These are phyloP conservation scores for Nipponia nippon DNA, from an alignment of 2,113 vertebrate species.

Conservation along the genomic window DNA sequence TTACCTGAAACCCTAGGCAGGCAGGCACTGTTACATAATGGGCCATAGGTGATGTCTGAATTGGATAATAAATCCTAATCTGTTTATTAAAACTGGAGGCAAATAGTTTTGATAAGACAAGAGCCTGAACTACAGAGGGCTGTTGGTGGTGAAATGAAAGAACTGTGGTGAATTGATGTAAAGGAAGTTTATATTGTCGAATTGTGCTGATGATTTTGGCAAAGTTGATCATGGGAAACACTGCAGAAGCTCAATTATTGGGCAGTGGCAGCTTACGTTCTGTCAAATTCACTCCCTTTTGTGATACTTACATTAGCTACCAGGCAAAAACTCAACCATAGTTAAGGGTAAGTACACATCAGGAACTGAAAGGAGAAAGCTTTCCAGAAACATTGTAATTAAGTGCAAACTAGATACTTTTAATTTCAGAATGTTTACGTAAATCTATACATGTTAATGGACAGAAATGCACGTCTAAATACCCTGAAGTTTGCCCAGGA, in stretches of 20 bases:
- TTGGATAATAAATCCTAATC: background rate
- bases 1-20: background rate
- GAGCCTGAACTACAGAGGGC: background rate
- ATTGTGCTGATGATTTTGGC: background rate
- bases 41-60: background rate
- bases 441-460: background rate
- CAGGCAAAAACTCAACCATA: background rate
- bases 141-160: background rate
- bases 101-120: background rate
- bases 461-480: constrained; percentile 11
- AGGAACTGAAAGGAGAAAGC: background rate
- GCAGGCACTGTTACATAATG: background rate
- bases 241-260: background rate
- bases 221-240: background rate
- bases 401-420: background rate
- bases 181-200: background rate
- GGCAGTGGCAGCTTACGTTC: background rate
- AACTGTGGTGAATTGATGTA: background rate
- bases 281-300: background rate
- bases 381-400: constrained; percentile 15
- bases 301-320: background rate
- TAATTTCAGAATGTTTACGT: constrained; percentile 1
- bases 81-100: background rate
- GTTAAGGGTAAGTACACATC: background rate
- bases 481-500: constrained; percentile 20